These are phyloP conservation scores for Hirtodrosophila confusa DNA, from an alignment of 2,888 invertebrate species.

Conservation along the genomic window DNA sequence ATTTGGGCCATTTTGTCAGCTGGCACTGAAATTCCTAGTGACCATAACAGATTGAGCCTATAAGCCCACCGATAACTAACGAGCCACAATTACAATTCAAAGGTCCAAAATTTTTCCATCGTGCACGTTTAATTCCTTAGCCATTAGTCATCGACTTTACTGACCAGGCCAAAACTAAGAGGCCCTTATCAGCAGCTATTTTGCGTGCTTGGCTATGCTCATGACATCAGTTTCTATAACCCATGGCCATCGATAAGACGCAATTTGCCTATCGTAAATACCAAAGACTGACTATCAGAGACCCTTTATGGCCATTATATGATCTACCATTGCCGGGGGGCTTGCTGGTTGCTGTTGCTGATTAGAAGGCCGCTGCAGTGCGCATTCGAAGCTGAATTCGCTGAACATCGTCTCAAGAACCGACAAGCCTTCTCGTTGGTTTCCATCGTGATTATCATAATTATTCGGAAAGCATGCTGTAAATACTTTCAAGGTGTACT, in stretches of 20 bases:
- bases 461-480: conserved; percentile 13
- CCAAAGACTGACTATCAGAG: conserved; percentile 52
- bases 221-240: conserved; percentile 67
- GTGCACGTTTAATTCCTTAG: conserved; percentile 22
- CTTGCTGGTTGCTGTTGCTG: conserved; percentile 1
- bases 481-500: conserved; percentile 17
- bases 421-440: conserved; percentile 5
- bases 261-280: conserved; percentile 66
- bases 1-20: conserved; percentile 17
- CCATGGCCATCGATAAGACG: conserved; percentile 54
- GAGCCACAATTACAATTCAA: conserved; percentile 9
- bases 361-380: neutral
- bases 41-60: conserved; percentile 13
- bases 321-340: conserved; percentile 27
- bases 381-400: conserved; percentile 3
- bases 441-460: neutral
- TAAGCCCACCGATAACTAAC: conserved; percentile 24
- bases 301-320: conserved; percentile 30
- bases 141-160: conserved; percentile 34
- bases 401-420: conserved; percentile 5
- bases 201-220: conserved; percentile 15
- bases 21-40: neutral
- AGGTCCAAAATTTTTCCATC: conserved; percentile 44
- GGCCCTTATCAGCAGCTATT: conserved; percentile 45
- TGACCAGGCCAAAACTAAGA: conserved; percentile 12